Evolutionary conservation across 2,113 vertebrate genomes (phyloP), one percentile per base, ranked within the genome.

Genomic region (Coregonus clupeaformis): DNA sequence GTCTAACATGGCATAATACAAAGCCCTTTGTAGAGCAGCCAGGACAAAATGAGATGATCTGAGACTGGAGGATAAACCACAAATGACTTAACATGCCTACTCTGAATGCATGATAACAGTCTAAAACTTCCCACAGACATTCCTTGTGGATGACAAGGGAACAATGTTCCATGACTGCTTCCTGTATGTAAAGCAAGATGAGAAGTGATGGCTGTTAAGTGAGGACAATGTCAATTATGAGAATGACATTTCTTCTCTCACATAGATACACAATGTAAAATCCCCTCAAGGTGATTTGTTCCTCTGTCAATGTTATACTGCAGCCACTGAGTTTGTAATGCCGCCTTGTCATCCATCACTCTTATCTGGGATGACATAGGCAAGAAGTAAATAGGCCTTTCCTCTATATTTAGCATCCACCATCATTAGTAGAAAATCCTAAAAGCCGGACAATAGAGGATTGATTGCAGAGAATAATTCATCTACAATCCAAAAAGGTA

Each of bases 331-430:
- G 49, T 18, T 42, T 6, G 3, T 65, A 29, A 52, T 63, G 63
- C 24, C 29, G 45, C 25, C 63, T 36, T 57, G 32, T 24, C 59
- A 73, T 67, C 57, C 20, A 62, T 76, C 64, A 32, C 32, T 67
- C 32, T 78, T 60, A 70, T 72, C n/a, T 64, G 18, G 47, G 75
- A 75, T 60, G 62, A 78, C 60, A 69, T 6, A 3, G 47, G 66
- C 4, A 25, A 24, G 22, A 74, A 65, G 36, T 47, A 68, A 69
- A 74, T 55, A 74, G 69, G 42, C 60, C 24, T 42, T 67, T 73
- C 67, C 22, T 80, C 72, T 75, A 72, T 72, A 80, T 84, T 77
- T 79, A 81, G 70, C 67, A 71, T 69, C 69, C 32, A 72, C 75
- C 80, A 76, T 87, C 79, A 73, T 49, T 86, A 72, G 52, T 73